Conservation (phyloP, 2,113 vertebrate genomes). For the Pterocles orientalis region DNA sequence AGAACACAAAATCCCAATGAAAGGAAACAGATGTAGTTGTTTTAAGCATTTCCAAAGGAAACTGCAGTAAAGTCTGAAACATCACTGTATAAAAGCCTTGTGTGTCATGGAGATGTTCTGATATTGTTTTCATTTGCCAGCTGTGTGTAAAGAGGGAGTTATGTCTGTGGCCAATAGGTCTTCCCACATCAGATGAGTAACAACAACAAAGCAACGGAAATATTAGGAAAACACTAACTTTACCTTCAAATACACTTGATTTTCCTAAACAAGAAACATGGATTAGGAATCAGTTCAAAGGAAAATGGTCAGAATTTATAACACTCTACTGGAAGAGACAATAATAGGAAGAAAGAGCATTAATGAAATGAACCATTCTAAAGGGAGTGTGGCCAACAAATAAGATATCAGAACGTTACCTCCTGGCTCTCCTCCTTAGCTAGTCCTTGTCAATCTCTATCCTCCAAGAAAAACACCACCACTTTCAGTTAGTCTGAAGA, state of each 20-base stretch:
- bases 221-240: slow-evolving; percentile 39
- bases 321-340: background rate
- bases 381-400: background rate
- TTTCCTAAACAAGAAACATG: slow-evolving; percentile 60
- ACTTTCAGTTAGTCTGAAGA: background rate
- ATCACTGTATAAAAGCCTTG: slow-evolving; percentile 50
- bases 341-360: slow-evolving; percentile 38
- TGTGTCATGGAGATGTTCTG: slow-evolving; percentile 66
- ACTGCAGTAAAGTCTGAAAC: slow-evolving; percentile 69
- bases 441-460: background rate
- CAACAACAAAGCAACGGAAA: slow-evolving; percentile 54
- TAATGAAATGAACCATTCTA: background rate
- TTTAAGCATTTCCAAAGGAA: slow-evolving; percentile 77
- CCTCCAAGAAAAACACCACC: background rate
- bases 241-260: slow-evolving; percentile 47
- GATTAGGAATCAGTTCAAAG: slow-evolving; percentile 56
- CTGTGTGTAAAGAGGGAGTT: slow-evolving; percentile 66
- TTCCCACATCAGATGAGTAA: slow-evolving; percentile 63
- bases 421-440: background rate
- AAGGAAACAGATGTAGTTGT: slow-evolving; percentile 79
- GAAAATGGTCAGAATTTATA: slow-evolving; percentile 37
- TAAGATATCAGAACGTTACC: background rate
- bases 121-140: slow-evolving; percentile 64
- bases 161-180: slow-evolving; percentile 60
- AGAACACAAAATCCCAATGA: slow-evolving; percentile 76